phyloP scores from a whole-genome alignment of 2,888 invertebrate genomes.

The Oxycera nigricornis region DNA sequence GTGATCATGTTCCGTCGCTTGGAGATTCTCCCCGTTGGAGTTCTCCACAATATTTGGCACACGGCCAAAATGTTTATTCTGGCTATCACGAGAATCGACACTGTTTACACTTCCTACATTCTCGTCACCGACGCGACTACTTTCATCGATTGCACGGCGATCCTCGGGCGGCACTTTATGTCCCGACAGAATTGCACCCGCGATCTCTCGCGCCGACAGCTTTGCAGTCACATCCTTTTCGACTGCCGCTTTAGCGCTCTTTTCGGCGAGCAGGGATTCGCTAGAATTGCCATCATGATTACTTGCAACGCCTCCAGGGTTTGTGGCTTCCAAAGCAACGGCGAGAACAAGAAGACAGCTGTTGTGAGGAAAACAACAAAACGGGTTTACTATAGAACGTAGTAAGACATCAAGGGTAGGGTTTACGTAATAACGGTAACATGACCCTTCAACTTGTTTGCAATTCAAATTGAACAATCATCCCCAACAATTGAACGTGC shows the following conservation, averaged over 20 bases:
- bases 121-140: not conserved
- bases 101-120: slow-evolving; percentile 3
- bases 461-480: too few species aligned
- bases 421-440: slow-evolving; percentile 30
- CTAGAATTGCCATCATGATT: slow-evolving; percentile 8
- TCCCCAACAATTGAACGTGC: too few species aligned
- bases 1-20: not conserved
- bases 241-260: slow-evolving; percentile 8
- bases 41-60: slow-evolving; percentile 34
- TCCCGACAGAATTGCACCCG: slow-evolving; percentile 7
- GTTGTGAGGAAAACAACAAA: slow-evolving; percentile 53
- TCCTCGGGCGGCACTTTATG: not conserved
- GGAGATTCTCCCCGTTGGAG: not conserved
- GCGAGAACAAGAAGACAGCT: slow-evolving; percentile 69
- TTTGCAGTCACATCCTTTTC: not conserved
- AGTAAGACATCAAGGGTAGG: not conserved
- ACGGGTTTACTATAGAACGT: slow-evolving; percentile 47
- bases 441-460: not conserved
- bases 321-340: slow-evolving; percentile 66
- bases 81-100: not conserved
- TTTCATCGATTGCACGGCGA: not conserved
- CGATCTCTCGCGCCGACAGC: slow-evolving; percentile 7
- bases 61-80: slow-evolving; percentile 11
- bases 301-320: slow-evolving; percentile 53
- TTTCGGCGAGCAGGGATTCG: not conserved